Evolutionary conservation across 2,113 vertebrate genomes (phyloP).

Genomic region (Marmota monax): DNA sequence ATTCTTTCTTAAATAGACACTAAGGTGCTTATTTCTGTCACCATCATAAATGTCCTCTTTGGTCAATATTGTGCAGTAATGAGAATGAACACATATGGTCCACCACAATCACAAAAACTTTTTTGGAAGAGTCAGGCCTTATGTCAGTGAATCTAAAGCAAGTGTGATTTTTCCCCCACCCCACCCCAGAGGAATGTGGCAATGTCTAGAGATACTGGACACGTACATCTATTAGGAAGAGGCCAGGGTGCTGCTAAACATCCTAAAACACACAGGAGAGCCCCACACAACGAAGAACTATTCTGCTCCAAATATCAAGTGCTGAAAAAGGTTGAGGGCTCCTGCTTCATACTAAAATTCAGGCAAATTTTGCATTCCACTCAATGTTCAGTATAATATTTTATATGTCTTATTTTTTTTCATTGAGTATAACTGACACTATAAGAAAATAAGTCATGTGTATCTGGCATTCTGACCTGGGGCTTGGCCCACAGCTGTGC

Average conservation of each 20-base stretch:
- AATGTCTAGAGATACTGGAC: background rate
- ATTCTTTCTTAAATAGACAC: background rate
- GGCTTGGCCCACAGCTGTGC: background rate
- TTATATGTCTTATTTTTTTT: background rate
- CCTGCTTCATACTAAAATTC: background rate
- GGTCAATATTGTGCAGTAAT: background rate
- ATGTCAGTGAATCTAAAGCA: background rate
- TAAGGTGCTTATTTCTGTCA: background rate
- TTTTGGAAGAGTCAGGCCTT: background rate
- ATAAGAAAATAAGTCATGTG: background rate
- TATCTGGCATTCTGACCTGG: background rate
- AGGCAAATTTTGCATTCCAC: background rate
- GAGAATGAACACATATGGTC: background rate
- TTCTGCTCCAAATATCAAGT: background rate
- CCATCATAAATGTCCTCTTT: background rate
- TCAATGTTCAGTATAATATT: background rate
- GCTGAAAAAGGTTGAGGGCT: background rate
- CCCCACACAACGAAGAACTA: background rate
- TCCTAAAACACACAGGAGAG: accelerated
- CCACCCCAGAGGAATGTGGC: background rate
- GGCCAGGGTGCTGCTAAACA: background rate
- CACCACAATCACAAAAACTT: background rate
- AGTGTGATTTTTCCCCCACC: background rate
- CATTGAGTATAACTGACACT: background rate
- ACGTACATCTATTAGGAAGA: background rate